Evolutionary conservation across 1,140 invertebrate species (phyloP), one percentile per base, ranked within the genome.

Genomic region (Spodoptera litura): DNA sequence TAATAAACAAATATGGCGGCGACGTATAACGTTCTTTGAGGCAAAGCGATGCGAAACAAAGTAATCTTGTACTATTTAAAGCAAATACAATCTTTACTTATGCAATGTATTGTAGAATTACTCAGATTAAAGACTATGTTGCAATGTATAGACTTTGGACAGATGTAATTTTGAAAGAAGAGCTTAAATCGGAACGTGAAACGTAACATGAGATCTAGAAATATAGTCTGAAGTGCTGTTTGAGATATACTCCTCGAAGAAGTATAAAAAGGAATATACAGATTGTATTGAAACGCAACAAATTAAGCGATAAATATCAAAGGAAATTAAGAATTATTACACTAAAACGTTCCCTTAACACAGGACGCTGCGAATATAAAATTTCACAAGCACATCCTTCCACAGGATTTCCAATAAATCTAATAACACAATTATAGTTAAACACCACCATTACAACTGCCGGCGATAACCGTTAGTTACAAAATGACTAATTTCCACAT

Each of bases 1-100:
- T 44, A 66, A 62, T 62, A 62, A 66, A 49, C 49, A 66, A 49
- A 49, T 66, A 66, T 25, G 62, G 49, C 25, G 38, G 49, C n/a
- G 51, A 49, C 15, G 15, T 49, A 49, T 11, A 49, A 9, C 62
- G 62, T 66, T 66, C 62, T 49, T 49, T n/a, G n/a, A 4, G 20
- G 62, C 49, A 20, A 56, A 20, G 5, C 20, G n/a, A 38, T 49
- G 6, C 62, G 15, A 38, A 64, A 49, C 38, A 64, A 64, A 25
- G 10, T 49, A 66, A 49, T 61, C 38, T 20, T 49, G 38, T 11
- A 44, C 62, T 66, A 66, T 49, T 66, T 66, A 4, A 12, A 66
- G 62, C 38, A 12, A 51, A 66, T 49, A 49, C 10, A 10, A 44
- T 38, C n/a, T 15, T 38, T 44, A 4, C 31, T 6, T 38, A 59